A percentile compares a stretch with the other conserved stretches of the same genome.
Evolutionary conservation across 2,888 invertebrate species (phyloP).

Genomic region (Cheilosia soror): DNA sequence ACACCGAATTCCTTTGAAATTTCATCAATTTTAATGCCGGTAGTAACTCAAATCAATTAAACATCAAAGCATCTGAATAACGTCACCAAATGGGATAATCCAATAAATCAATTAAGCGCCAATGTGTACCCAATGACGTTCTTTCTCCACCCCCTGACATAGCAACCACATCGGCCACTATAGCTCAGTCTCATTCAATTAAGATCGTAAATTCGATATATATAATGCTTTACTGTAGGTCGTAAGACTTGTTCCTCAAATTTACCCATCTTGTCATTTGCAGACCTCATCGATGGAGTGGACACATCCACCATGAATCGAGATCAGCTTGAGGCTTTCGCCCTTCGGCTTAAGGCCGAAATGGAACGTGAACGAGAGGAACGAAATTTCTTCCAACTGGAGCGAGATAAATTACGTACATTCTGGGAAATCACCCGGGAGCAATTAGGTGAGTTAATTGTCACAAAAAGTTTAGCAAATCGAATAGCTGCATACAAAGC

Average conservation of each 20-base stretch:
- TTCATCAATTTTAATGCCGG: conserved; percentile 31
- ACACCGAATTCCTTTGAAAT: conserved; percentile 30
- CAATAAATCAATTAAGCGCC: conserved; percentile 70
- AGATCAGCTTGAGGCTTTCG: conserved; percentile 96
- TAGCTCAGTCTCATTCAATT: conserved; percentile 57
- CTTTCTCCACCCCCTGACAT: neutral
- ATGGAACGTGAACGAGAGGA: conserved; percentile 97
- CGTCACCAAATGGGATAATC: conserved; percentile 51
- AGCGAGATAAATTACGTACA: conserved; percentile 95
- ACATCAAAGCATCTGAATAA: conserved; percentile 56
- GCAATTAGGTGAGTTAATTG: conserved; percentile 88
- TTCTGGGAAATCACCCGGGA: conserved; percentile 98
- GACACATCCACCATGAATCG: conserved; percentile 96
- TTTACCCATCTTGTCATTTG: conserved; percentile 69
- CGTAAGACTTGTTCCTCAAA: conserved; percentile 25
- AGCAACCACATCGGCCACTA: conserved; percentile 15
- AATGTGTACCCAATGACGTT: neutral
- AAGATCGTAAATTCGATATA: conserved; percentile 55
- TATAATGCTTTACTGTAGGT: conserved; percentile 26
- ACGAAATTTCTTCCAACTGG: conserved; percentile 96
- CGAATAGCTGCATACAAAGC: conserved; percentile 41
- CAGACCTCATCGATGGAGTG: conserved; percentile 93
- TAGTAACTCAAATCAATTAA: conserved; percentile 36
- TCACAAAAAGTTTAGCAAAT: conserved; percentile 61
- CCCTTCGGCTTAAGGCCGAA: conserved; percentile 93